A percentile compares a stretch with the other conserved stretches of the same genome.
Evolutionary conservation across 2,113 vertebrate species (phyloP).

Genomic region (Bubalus kerabau): DNA sequence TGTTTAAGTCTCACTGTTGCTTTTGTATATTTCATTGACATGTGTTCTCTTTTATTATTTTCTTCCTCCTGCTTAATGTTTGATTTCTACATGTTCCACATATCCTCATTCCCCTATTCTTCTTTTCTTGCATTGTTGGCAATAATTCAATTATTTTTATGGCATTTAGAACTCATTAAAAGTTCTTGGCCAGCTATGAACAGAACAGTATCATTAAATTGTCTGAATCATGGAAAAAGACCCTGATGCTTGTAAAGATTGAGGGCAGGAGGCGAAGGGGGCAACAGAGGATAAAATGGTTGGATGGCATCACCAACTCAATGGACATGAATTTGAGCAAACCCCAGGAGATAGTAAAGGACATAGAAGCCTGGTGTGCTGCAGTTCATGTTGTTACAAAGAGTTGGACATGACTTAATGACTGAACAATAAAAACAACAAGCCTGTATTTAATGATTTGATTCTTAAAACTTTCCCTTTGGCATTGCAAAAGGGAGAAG

Average conservation of each 20-base stretch:
- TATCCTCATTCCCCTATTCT: not conserved
- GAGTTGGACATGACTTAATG: not conserved
- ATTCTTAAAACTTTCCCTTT: not conserved
- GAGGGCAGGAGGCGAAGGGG: too few relatives aligned
- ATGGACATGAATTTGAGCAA: not conserved
- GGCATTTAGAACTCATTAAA: not conserved
- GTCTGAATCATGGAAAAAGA: not conserved
- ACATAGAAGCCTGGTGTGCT: not conserved
- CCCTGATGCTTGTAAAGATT: too few relatives aligned
- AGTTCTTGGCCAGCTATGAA: not conserved
- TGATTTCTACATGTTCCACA: not conserved
- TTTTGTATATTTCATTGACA: not conserved
- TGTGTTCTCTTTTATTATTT: not conserved
- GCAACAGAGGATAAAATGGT: too few relatives aligned
- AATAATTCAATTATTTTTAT: not conserved
- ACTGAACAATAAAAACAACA: not conserved
- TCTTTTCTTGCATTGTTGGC: not conserved
- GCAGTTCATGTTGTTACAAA: not conserved
- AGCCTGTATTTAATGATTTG: not conserved
- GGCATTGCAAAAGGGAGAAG: not conserved
- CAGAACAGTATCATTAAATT: not conserved
- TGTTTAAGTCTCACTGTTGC: not conserved
- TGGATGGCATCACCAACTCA: not conserved
- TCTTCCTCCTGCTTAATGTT: not conserved
- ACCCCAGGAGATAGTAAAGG: not conserved